A percentile compares a stretch with the other conserved stretches of the same genome.
Conservation (phyloP, 2,888 invertebrate species). For the Mechanitis mazaeus region DNA sequence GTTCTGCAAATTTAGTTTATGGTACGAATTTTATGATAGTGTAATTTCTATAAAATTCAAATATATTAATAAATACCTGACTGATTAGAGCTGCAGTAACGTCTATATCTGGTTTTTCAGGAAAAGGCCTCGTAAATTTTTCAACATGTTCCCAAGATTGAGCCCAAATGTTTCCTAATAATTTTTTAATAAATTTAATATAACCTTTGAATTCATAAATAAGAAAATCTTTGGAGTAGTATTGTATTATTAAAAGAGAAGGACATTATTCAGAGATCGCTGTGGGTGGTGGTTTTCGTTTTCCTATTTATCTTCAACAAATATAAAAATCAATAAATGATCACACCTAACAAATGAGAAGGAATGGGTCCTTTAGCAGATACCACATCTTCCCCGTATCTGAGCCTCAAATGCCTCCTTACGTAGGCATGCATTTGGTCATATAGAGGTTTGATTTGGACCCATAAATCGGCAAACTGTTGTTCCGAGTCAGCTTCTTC, state of each 20-base stretch:
- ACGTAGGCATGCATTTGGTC: slow-evolving; percentile 90
- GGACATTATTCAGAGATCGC: too few species aligned
- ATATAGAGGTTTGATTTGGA: slow-evolving; percentile 88
- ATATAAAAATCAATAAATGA: too few species aligned
- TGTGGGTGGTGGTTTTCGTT: too few species aligned
- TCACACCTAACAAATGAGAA: slow-evolving; percentile 82
- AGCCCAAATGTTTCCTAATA: slow-evolving; percentile 88
- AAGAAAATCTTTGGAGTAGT: too few species aligned
- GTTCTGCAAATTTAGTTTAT: slow-evolving; percentile 63
- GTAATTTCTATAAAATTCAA: not conserved
- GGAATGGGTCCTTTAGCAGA: slow-evolving; percentile 84
- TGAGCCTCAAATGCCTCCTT: slow-evolving; percentile 79
- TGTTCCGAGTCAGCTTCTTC: slow-evolving; percentile 81
- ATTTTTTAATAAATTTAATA: too few species aligned
- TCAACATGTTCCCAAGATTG: slow-evolving; percentile 84
- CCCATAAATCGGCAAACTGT: slow-evolving; percentile 81
- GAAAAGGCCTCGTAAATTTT: slow-evolving; percentile 82
- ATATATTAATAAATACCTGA: slow-evolving; percentile 66
- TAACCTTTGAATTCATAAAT: too few species aligned
- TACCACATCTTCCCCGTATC: slow-evolving; percentile 82
- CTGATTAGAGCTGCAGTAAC: slow-evolving; percentile 82
- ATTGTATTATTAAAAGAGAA: too few species aligned
- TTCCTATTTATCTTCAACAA: too few species aligned
- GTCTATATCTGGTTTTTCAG: slow-evolving; percentile 81
- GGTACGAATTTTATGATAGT: too few species aligned